Evolutionary conservation across 2,797 vertebrate species (phyloP), one percentile per base, ranked within the genome.

Genomic region (Brachyrhaphis roseni): DNA sequence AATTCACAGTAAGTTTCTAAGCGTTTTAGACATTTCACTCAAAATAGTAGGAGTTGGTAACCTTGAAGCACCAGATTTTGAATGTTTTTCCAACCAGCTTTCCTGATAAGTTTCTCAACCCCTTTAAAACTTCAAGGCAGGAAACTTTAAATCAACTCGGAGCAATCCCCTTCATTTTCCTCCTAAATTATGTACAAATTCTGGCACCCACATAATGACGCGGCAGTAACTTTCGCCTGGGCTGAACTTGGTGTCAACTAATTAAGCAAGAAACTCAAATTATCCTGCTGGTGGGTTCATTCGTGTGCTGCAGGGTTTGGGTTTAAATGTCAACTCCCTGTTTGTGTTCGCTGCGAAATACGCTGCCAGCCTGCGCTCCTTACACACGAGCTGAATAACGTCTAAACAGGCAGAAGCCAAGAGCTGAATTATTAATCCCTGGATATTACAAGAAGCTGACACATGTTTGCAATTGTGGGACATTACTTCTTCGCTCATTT

Each of bases 251-350:
- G 82, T 88, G 90, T 88, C 89, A 86, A 89, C 81, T 90, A 94
- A 94, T 93, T 94, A 94, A 88, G 86, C 79, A 80, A 78, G 83
- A 89, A 88, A 92, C 90, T 91, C 82, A 90, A 91, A 92, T 88
- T 39, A 85, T 85, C 77, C 84, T 75, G 77, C 88, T 78, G 78
- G 80, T 74, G 77, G 89, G 86, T 91, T 86, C 77, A 46, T 78
- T 73, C 34, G 72, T 86, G 82, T 47, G 75, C 88, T 73, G 36
- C 70, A 84, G 89, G 90, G 87, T 79, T 90, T 84, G 77, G 78
- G 79, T 90, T 88, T 91, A 94, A 94, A 94, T 94, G 92, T 92
- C 93, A 94, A 82, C 85, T 81, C 76, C 78, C 79, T 89, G 87
- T 88, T 92, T 87, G 83, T 90, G 41, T 89, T 90, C 68, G 64